Percentiles rank a stretch among this genome's conserved stretches.
Conservation (phyloP, 2,797 vertebrate species). For the Notolepis coatsorum region DNA sequence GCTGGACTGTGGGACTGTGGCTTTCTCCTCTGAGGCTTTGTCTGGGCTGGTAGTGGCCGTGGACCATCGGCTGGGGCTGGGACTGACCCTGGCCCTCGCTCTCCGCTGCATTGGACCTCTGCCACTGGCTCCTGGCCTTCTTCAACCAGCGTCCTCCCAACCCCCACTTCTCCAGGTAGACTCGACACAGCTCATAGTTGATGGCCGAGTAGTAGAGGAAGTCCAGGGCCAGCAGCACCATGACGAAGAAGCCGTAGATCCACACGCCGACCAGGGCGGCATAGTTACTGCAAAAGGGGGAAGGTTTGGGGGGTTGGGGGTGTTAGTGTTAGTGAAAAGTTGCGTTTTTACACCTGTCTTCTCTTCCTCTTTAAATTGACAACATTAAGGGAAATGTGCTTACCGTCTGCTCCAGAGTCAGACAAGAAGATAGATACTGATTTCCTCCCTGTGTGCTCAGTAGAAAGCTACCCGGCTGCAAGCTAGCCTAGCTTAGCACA, state of each 20-base stretch:
- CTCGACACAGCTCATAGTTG: constrained; percentile 96
- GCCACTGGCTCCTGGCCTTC: constrained; percentile 90
- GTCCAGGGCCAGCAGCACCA: constrained; percentile 93
- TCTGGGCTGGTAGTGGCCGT: constrained; percentile 77
- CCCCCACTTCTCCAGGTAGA: constrained; percentile 96
- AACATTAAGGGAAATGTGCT: too few species aligned
- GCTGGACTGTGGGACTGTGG: constrained; percentile 88
- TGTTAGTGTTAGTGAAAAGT: too few species aligned
- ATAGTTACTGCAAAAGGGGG: constrained; percentile 88
- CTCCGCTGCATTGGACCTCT: constrained; percentile 82
- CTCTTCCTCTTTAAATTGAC: too few species aligned
- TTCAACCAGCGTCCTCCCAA: constrained; percentile 94
- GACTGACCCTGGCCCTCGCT: constrained; percentile 71
- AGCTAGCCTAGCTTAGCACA: too few species aligned
- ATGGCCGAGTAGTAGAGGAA: constrained; percentile 98
- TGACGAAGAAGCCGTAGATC: constrained; percentile 98
- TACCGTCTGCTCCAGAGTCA: too few species aligned
- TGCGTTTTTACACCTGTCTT: too few species aligned
- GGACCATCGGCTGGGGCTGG: constrained; percentile 59
- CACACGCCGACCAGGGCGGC: constrained; percentile 96
- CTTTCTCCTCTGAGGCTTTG: constrained; percentile 87
- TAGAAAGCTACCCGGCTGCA: too few species aligned
- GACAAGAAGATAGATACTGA: too few species aligned
- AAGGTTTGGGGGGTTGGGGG: too few species aligned
- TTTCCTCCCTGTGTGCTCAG: too few species aligned